Evolutionary conservation across 2,113 vertebrate species (phyloP).

Genomic region (Gnathonemus echidnorhynchus): DNA sequence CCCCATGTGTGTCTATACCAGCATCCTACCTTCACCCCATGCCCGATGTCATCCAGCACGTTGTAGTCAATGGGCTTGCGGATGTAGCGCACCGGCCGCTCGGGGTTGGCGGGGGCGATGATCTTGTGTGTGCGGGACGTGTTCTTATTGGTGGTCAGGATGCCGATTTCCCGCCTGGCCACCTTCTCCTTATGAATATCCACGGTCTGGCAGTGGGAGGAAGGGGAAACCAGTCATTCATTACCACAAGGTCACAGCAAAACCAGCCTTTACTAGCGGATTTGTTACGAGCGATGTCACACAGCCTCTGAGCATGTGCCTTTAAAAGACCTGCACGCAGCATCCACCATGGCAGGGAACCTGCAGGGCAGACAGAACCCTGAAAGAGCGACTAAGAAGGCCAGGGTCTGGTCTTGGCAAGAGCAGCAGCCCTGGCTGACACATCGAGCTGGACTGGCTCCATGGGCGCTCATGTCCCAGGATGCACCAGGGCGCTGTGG

Average conservation of each 20-base stretch:
- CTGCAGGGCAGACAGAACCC: not conserved
- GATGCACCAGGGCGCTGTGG: not conserved
- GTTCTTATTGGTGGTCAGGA: slow-evolving; percentile 99
- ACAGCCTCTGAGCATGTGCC: not conserved
- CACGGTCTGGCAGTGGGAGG: slow-evolving; percentile 73
- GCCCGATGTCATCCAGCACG: slow-evolving; percentile 95
- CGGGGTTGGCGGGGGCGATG: slow-evolving; percentile 94
- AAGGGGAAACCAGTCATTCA: not conserved
- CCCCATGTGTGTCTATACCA: not conserved
- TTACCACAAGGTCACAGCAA: not conserved
- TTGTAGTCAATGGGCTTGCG: slow-evolving; percentile 97
- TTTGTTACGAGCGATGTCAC: not conserved
- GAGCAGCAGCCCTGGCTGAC: not conserved
- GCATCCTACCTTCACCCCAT: slow-evolving; percentile 88
- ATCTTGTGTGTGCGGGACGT: slow-evolving; percentile 99
- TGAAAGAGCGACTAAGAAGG: no score
- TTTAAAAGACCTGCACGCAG: not conserved
- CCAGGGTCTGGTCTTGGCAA: not conserved
- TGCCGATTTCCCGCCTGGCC: slow-evolving; percentile 96
- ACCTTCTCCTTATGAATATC: slow-evolving; percentile 99
- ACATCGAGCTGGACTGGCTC: not conserved
- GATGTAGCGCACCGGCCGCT: slow-evolving; percentile 97
- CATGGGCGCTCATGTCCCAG: not conserved
- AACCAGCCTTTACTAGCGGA: not conserved
- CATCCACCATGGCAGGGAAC: not conserved